These are phyloP conservation scores for Allophyes oxyacanthae DNA, from an alignment of 2,888 invertebrate genomes.

Conservation along the genomic window DNA sequence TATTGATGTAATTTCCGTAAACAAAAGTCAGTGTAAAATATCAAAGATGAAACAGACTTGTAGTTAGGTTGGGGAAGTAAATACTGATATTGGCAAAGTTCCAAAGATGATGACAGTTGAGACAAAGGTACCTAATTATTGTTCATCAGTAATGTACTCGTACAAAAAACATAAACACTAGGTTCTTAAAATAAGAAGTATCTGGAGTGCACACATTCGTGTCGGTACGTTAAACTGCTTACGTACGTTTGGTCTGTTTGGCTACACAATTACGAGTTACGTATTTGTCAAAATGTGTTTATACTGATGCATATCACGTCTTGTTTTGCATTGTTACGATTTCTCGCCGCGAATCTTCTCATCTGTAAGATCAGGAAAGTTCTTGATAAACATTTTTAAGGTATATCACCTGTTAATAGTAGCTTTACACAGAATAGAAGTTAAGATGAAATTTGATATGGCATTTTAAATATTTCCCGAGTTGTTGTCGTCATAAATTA, in stretches of 20 bases:
- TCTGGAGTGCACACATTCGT: constrained; percentile 14
- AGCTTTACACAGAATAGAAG: too few relatives aligned
- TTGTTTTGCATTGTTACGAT: constrained; percentile 32
- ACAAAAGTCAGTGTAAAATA: constrained; percentile 42
- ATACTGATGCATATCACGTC: background rate
- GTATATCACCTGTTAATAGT: too few relatives aligned
- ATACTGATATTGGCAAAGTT: constrained; percentile 49
- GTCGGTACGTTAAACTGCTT: constrained; percentile 16
- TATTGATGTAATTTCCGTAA: constrained; percentile 55
- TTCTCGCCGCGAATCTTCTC: constrained; percentile 9
- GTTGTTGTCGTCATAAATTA: constrained; percentile 2
- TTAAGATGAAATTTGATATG: too few relatives aligned
- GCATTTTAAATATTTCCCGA: background rate
- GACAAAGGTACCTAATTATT: constrained; percentile 56
- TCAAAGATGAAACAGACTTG: constrained; percentile 28
- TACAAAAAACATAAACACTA: constrained; percentile 38
- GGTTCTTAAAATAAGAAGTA: constrained; percentile 37
- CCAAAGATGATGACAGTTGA: constrained; percentile 46
- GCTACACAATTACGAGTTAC: background rate
- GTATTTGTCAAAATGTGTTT: constrained; percentile 24
- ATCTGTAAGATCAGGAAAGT: background rate
- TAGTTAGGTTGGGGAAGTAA: constrained; percentile 35
- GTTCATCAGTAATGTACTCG: constrained; percentile 12
- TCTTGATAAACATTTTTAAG: background rate
- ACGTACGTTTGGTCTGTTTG: constrained; percentile 10